Evolutionary conservation across 2,888 invertebrate species (phyloP).

Genomic region (Maniola hyperantus): DNA sequence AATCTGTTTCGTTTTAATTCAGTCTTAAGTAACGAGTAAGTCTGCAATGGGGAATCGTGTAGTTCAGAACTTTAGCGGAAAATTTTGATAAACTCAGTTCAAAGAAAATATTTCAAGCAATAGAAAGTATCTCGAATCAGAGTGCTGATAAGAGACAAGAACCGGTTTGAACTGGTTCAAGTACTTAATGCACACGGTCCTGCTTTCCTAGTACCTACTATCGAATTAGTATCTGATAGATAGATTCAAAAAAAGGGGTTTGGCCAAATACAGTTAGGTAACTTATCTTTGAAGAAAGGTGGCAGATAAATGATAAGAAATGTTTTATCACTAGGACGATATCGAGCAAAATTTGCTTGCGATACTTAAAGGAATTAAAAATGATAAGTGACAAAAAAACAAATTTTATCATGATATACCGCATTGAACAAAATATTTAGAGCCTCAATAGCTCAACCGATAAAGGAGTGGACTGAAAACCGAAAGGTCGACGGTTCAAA

Average conservation of each 20-base stretch:
- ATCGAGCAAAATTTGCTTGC: neutral
- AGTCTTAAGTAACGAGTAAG: too few relatives aligned
- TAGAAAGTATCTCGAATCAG: neutral
- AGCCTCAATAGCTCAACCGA: too few relatives aligned
- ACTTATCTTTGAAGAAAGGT: constrained; percentile 5
- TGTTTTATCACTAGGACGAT: neutral
- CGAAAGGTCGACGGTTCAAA: too few relatives aligned
- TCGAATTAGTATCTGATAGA: neutral
- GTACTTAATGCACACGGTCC: neutral
- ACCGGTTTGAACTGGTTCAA: neutral
- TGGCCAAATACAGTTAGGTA: neutral
- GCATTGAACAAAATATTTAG: too few relatives aligned
- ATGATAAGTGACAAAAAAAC: too few relatives aligned
- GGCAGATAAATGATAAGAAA: neutral
- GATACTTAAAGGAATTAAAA: neutral
- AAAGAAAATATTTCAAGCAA: neutral
- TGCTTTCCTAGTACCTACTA: neutral
- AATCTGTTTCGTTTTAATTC: too few relatives aligned
- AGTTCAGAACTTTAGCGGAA: neutral
- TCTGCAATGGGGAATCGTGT: too few relatives aligned
- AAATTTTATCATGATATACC: too few relatives aligned
- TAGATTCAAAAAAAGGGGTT: neutral
- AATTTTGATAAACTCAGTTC: neutral
- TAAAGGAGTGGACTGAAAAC: too few relatives aligned
- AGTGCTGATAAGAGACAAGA: neutral